Evolutionary conservation across 1,140 invertebrate species (phyloP).

Genomic region (Laodelphax striatellus): DNA sequence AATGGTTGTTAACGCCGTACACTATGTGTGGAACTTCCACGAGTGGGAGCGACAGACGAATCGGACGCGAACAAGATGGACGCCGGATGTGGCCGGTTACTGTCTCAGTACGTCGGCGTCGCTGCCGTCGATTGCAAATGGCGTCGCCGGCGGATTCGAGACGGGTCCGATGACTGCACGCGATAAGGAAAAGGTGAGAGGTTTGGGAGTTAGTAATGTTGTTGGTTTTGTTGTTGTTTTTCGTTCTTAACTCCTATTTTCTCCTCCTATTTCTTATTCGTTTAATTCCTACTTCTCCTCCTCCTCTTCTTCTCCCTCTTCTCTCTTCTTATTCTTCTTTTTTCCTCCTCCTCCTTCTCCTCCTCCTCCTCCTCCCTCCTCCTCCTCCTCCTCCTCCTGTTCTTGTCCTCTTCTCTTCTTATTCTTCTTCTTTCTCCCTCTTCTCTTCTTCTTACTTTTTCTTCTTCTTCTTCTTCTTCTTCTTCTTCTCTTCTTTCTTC

Average conservation of each 20-base stretch:
- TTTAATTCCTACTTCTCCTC: background rate
- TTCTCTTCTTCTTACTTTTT: too few relatives aligned
- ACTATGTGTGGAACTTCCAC: constrained; percentile 24
- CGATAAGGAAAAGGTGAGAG: too few relatives aligned
- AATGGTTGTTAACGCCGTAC: constrained; percentile 19
- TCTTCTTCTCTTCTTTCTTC: background rate
- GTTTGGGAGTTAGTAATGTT: background rate
- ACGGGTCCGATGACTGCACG: too few relatives aligned
- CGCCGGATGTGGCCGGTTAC: too few relatives aligned
- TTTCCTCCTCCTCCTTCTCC: background rate
- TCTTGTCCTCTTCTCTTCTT: background rate
- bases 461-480: too few relatives aligned
- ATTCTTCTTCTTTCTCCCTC: too few relatives aligned
- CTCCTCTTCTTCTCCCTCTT: too few relatives aligned
- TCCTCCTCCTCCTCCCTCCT: background rate
- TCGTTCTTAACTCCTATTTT: background rate
- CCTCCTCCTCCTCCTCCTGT: background rate
- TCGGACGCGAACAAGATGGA: background rate
- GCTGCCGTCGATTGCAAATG: too few relatives aligned
- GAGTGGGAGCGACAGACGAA: constrained; percentile 18
- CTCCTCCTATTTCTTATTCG: background rate
- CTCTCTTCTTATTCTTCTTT: background rate
- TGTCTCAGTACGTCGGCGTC: too few relatives aligned
- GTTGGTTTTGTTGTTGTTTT: background rate
- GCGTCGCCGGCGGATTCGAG: too few relatives aligned